These are phyloP conservation scores for Neofelis nebulosa DNA, from an alignment of 2,113 vertebrate genomes.

Conservation along the genomic window DNA sequence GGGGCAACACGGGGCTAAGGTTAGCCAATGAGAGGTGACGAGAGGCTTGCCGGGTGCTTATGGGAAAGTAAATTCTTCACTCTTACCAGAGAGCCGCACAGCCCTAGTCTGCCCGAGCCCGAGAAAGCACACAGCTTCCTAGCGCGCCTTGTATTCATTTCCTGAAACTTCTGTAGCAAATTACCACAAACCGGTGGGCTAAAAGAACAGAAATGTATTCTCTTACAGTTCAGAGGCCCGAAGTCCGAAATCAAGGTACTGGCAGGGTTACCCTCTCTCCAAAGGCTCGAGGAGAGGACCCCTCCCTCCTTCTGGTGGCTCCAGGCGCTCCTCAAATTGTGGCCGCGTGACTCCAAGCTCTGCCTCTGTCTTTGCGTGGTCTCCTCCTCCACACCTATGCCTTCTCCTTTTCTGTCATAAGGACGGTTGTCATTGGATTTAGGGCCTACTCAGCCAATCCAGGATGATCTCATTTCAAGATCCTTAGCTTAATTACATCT, in stretches of 20 bases:
- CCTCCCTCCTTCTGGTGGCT: neutral
- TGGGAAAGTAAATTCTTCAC: neutral
- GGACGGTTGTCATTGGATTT: neutral
- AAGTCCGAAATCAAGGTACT: neutral
- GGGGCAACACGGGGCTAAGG: neutral
- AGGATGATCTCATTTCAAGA: neutral
- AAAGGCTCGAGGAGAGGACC: neutral
- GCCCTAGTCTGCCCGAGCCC: neutral
- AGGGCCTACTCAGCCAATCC: neutral
- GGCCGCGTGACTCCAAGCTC: neutral
- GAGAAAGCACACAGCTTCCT: neutral
- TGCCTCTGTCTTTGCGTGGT: neutral
- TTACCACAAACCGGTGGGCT: neutral
- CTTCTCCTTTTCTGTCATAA: neutral
- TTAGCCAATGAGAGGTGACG: neutral
- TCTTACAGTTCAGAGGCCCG: neutral
- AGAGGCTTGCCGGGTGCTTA: neutral
- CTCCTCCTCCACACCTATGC: neutral
- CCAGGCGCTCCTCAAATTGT: rapidly evolving
- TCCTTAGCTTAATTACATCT: neutral
- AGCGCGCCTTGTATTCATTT: rapidly evolving
- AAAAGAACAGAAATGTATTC: neutral
- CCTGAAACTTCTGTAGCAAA: neutral
- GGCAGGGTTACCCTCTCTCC: neutral
- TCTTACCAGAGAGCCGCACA: neutral